Evolutionary conservation across 2,888 invertebrate genomes (phyloP).

Genomic region (Chrysolina oricalcia): DNA sequence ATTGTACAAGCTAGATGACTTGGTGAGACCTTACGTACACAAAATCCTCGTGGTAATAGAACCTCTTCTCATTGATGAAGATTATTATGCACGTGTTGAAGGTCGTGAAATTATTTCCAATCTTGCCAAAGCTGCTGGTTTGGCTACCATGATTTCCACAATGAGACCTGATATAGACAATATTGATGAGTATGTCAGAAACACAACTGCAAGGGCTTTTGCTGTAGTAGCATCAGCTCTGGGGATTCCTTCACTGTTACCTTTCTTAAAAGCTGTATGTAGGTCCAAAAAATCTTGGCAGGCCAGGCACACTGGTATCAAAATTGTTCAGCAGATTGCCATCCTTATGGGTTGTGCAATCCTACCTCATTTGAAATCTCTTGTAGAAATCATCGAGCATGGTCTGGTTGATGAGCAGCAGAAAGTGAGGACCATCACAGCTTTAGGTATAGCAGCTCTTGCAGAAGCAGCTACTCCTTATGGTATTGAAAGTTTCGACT

Average conservation of each 20-base stretch:
- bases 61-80: conserved; percentile 98
- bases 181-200: conserved; percentile 99
- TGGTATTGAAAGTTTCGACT: conserved; percentile 99
- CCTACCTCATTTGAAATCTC: conserved; percentile 95
- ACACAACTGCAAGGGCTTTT: conserved; percentile 99
- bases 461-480: conserved; percentile 99
- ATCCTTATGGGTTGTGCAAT: conserved; percentile 99
- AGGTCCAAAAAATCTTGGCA: conserved; percentile 99
- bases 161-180: conserved; percentile 99
- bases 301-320: conserved; percentile 97
- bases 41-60: conserved; percentile 99
- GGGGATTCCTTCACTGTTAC: conserved; percentile 96
- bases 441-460: conserved; percentile 96
- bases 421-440: conserved; percentile 96
- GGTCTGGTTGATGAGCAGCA: conserved; percentile 99
- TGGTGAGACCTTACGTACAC: conserved; percentile 99
- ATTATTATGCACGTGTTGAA: conserved; percentile 99
- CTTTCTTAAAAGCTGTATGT: conserved; percentile 99
- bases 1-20: conserved; percentile 97
- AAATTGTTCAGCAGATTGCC: conserved; percentile 99
- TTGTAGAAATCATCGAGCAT: conserved; percentile 99
- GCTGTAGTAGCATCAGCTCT: conserved; percentile 99
- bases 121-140: conserved; percentile 98
- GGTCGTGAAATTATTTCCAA: conserved; percentile 98
- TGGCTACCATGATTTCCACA: conserved; percentile 99